A percentile compares a stretch with the other conserved stretches of the same genome.
Conservation (phyloP, 2,797 vertebrate species). For the Coendou prehensilis region DNA sequence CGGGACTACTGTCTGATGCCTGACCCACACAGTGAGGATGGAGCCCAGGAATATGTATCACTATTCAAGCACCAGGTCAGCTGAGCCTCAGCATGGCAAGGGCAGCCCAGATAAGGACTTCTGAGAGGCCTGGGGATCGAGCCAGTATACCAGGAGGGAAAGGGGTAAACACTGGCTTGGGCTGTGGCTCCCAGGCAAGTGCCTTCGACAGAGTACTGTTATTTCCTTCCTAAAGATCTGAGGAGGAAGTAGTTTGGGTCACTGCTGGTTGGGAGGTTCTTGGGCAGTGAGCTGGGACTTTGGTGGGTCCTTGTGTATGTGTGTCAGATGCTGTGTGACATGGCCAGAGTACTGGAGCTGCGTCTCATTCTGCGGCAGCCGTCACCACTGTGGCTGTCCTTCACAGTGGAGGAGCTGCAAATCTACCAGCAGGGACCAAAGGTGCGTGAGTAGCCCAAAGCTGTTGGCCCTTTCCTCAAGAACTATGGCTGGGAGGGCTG, state of each 20-base stretch:
- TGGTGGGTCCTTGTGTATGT: constrained; percentile 32
- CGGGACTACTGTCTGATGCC: constrained; percentile 94
- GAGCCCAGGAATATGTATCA: constrained; percentile 95
- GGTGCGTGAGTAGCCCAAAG: constrained; percentile 81
- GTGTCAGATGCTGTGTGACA: constrained; percentile 93
- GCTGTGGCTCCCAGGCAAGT: background rate
- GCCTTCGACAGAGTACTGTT: background rate
- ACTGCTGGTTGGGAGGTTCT: constrained; percentile 27
- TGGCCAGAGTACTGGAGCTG: constrained; percentile 92
- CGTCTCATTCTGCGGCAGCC: constrained; percentile 96
- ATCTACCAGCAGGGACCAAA: constrained; percentile 91
- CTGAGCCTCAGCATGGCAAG: constrained; percentile 30
- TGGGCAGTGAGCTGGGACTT: constrained; percentile 53
- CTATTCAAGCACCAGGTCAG: constrained; percentile 94
- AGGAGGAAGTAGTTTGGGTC: background rate
- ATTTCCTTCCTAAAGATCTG: constrained; percentile 14
- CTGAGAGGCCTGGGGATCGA: background rate
- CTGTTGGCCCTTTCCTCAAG: background rate
- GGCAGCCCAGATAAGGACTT: constrained; percentile 9
- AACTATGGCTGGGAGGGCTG: background rate
- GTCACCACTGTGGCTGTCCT: constrained; percentile 95
- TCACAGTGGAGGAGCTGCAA: constrained; percentile 94
- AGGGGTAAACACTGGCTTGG: background rate
- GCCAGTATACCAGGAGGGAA: background rate
- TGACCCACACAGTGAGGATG: constrained; percentile 95